Evolutionary conservation across 2,888 invertebrate genomes (phyloP).

Genomic region (Autographa gamma): DNA sequence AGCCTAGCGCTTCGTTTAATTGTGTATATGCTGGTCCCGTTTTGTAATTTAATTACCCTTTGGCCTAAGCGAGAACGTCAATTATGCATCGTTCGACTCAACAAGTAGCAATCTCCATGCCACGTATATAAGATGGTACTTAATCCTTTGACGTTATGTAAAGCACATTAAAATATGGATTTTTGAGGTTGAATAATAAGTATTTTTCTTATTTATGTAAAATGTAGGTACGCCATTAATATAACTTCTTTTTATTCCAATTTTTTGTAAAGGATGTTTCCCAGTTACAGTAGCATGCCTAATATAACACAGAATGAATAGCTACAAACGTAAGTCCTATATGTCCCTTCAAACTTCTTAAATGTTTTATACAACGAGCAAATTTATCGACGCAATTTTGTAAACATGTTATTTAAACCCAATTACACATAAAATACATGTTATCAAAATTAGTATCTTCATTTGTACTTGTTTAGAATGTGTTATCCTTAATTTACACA

Average conservation of each 20-base stretch:
- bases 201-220: too few species aligned
- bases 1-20: constrained; percentile 77
- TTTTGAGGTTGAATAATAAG: too few species aligned
- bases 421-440: constrained; percentile 1
- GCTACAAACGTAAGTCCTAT: neutral
- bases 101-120: constrained; percentile 59
- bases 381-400: neutral
- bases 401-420: constrained; percentile 4
- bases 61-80: constrained; percentile 84
- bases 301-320: too few species aligned
- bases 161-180: neutral
- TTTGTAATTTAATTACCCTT: constrained; percentile 89
- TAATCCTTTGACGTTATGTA: constrained; percentile 43
- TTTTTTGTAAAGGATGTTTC: too few species aligned
- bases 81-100: constrained; percentile 82
- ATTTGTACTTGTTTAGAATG: constrained; percentile 2
- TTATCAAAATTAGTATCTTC: neutral
- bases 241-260: too few species aligned
- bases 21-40: constrained; percentile 83
- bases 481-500: neutral
- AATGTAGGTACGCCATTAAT: too few species aligned
- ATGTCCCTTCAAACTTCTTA: neutral
- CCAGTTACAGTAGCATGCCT: too few species aligned
- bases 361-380: neutral
- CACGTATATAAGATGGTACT: constrained; percentile 49